Percentiles rank a stretch among this genome's conserved stretches.
Conservation (phyloP, 1,140 invertebrate species). For the Cydia splendana region DNA sequence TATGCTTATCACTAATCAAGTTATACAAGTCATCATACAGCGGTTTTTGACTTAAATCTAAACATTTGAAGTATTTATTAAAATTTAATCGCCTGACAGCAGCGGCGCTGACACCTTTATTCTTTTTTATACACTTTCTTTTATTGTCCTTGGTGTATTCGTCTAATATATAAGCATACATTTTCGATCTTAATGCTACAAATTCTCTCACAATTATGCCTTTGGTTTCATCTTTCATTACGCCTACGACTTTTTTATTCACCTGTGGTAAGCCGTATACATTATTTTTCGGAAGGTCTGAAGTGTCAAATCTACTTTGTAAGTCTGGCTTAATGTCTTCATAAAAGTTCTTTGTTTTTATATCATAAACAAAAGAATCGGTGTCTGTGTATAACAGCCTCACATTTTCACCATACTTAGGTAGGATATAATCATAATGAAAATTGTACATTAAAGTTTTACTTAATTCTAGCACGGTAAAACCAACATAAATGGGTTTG, state of each 20-base stretch:
- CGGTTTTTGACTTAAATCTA: neutral
- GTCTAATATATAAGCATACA: conserved; percentile 33
- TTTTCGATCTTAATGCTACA: conserved; percentile 39
- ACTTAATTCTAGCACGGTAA: conserved; percentile 37
- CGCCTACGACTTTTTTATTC: conserved; percentile 35
- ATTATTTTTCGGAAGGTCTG: conserved; percentile 34
- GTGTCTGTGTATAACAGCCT: conserved; percentile 39
- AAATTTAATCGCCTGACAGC: conserved; percentile 34
- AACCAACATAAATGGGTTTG: conserved; percentile 44
- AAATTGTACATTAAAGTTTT: conserved; percentile 39
- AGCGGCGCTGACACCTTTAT: conserved; percentile 42
- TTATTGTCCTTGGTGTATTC: neutral
- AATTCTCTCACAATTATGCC: conserved; percentile 37
- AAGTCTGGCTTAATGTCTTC: conserved; percentile 37
- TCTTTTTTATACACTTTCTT: conserved; percentile 37
- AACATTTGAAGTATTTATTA: neutral
- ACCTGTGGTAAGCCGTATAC: conserved; percentile 33
- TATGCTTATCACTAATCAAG: neutral
- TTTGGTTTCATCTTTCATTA: conserved; percentile 39
- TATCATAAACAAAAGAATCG: conserved; percentile 39
- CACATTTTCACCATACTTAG: conserved; percentile 27
- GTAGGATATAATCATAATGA: conserved; percentile 39
- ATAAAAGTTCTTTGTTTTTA: conserved; percentile 39
- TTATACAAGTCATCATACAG: neutral
- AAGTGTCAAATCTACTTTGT: conserved; percentile 37